Conservation (phyloP, 2,113 vertebrate species). For the Pongo pygmaeus region DNA sequence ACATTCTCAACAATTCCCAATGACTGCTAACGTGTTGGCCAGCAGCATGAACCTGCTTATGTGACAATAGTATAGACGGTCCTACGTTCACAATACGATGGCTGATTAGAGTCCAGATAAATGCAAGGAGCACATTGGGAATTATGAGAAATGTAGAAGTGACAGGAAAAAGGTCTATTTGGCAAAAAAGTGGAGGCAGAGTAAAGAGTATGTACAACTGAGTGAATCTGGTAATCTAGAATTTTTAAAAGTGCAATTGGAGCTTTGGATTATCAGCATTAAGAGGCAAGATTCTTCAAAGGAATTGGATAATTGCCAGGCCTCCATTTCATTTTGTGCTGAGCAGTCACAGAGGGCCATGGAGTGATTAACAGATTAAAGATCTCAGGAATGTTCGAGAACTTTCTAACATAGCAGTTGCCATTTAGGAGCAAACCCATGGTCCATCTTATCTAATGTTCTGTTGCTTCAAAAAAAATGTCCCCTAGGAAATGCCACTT, state of each 20-base stretch:
- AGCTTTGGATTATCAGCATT: slow-evolving; percentile 3
- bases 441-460: not conserved
- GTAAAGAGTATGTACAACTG: not conserved
- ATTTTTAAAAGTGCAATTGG: not conserved
- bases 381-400: slow-evolving; percentile 3
- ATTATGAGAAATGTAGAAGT: not conserved
- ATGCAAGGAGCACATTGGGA: not conserved
- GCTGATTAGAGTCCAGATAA: not conserved
- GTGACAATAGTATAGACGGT: not conserved
- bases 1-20: not conserved
- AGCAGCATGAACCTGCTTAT: not conserved
- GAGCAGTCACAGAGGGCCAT: not conserved
- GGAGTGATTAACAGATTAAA: slow-evolving; percentile 34
- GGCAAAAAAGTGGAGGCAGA: not conserved
- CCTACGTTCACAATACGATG: not conserved
- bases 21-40: not conserved
- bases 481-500: not conserved
- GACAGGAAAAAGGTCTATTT: not conserved
- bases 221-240: not conserved
- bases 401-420: slow-evolving; percentile 3
- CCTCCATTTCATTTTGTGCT: slow-evolving; percentile 14
- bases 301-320: slow-evolving; percentile 22
- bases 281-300: slow-evolving; percentile 45
- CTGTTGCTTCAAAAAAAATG: not conserved
- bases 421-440: not conserved